These are phyloP conservation scores for Drosophila kuntzei DNA, from an alignment of 2,888 invertebrate species.

Conservation along the genomic window DNA sequence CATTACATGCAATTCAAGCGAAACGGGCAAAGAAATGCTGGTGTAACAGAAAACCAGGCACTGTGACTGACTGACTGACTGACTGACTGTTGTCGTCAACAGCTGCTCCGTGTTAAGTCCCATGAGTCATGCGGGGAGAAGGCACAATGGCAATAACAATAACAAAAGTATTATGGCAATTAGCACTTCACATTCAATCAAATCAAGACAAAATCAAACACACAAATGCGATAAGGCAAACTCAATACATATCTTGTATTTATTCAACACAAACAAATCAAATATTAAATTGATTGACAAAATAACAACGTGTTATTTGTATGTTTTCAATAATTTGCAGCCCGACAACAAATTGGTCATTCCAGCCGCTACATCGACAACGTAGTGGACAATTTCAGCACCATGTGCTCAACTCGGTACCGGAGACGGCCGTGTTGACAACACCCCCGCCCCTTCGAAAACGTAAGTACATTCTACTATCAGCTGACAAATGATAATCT, in stretches of 20 bases:
- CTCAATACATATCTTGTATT: slow-evolving; percentile 6
- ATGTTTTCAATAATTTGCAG: slow-evolving; percentile 52
- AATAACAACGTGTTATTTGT: slow-evolving; percentile 43
- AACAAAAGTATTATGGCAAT: slow-evolving; percentile 63
- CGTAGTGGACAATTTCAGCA: slow-evolving; percentile 66
- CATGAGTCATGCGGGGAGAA: slow-evolving; percentile 51
- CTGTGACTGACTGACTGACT: slow-evolving; percentile 13
- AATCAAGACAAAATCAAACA: slow-evolving; percentile 70
- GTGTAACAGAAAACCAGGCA: slow-evolving; percentile 51
- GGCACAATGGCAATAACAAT: slow-evolving; percentile 23
- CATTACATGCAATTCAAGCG: slow-evolving; percentile 54
- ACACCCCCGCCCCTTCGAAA: slow-evolving; percentile 68
- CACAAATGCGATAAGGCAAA: slow-evolving; percentile 67
- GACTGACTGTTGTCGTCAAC: slow-evolving; percentile 39
- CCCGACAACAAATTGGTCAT: slow-evolving; percentile 80
- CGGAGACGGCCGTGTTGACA: slow-evolving; percentile 66
- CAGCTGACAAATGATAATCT: slow-evolving; percentile 7
- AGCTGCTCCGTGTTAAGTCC: slow-evolving; percentile 45
- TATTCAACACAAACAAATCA: slow-evolving; percentile 27
- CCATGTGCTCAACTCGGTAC: slow-evolving; percentile 71
- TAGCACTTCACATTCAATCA: slow-evolving; percentile 67
- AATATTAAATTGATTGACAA: slow-evolving; percentile 48
- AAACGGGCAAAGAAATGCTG: slow-evolving; percentile 57
- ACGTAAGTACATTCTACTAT: slow-evolving; percentile 55
- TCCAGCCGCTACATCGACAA: slow-evolving; percentile 73